phyloP scores from a whole-genome alignment of 1,140 invertebrate species.

The Cydia pomonella region DNA sequence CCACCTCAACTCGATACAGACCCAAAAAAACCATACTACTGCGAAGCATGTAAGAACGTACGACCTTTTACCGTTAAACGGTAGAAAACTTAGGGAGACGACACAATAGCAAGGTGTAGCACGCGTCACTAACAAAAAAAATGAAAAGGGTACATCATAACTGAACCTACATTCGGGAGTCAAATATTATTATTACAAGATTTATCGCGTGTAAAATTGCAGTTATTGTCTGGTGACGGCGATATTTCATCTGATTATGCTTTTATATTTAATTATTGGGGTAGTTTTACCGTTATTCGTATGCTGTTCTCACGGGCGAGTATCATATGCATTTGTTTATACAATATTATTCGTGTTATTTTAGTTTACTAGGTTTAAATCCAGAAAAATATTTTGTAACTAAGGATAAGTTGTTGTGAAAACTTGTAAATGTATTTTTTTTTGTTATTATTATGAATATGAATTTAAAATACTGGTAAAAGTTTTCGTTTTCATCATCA shows the following conservation, averaged over 20 bases:
- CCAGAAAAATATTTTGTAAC: no score
- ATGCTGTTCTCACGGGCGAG: neutral
- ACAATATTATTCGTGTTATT: no score
- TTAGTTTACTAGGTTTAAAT: no score
- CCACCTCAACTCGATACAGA: neutral
- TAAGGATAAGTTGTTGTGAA: no score
- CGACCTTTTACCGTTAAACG: neutral
- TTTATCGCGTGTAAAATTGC: slow-evolving; percentile 34
- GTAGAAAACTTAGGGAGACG: slow-evolving; percentile 1
- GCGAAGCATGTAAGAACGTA: neutral
- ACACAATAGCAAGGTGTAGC: slow-evolving; percentile 16
- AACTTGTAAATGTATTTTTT: no score
- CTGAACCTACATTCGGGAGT: neutral
- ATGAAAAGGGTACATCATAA: neutral
- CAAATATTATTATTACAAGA: slow-evolving; percentile 35
- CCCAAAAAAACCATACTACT: neutral
- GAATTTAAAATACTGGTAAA: no score
- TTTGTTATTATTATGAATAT: no score
- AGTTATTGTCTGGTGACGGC: slow-evolving; percentile 30
- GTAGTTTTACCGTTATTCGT: neutral
- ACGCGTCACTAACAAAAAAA: slow-evolving; percentile 13
- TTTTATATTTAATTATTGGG: slow-evolving; percentile 22
- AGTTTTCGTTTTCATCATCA: no score
- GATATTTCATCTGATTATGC: slow-evolving; percentile 29
- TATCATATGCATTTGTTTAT: no score